Evolutionary conservation across 1,140 invertebrate genomes (phyloP), one percentile per base, ranked within the genome.

Genomic region (Coelopa frigida): DNA sequence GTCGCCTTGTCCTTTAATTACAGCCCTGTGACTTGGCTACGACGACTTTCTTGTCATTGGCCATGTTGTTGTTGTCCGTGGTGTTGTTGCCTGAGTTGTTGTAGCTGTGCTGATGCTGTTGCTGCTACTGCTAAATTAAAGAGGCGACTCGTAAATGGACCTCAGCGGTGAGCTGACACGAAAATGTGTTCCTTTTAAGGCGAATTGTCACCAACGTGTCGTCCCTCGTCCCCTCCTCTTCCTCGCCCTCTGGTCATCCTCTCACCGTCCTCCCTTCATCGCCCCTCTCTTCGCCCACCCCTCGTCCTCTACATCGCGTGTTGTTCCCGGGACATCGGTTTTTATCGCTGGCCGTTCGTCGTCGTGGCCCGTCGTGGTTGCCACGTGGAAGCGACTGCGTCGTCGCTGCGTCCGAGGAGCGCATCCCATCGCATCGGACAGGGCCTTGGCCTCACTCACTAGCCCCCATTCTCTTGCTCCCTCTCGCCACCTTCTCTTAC

Each of bases 1-100:
- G 40, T 42, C 40, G 40, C 24, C 40, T 29, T 42, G 40, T 42
- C 40, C 40, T 42, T 42, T 42, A 42, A 42, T 42, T 42, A 42
- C 26, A 29, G 18, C 11, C 40, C 27, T 29, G 40, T 42, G n/a
- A n/a, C n/a, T n/a, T n/a, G n/a, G n/a, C n/a, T n/a, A n/a, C n/a
- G n/a, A n/a, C n/a, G n/a, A n/a, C n/a, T n/a, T n/a, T n/a, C n/a
- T n/a, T n/a, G n/a, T n/a, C n/a, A n/a, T n/a, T n/a, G n/a, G n/a
- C n/a, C n/a, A n/a, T n/a, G n/a, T n/a, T n/a, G n/a, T n/a, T n/a
- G n/a, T n/a, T n/a, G n/a, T n/a, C n/a, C n/a, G n/a, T n/a, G n/a
- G n/a, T n/a, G n/a, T n/a, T n/a, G n/a, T n/a, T n/a, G n/a, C n/a
- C n/a, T n/a, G n/a, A n/a, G n/a, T n/a, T n/a, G n/a, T n/a, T n/a